These are phyloP conservation scores for Vanessa atalanta DNA, from an alignment of 1,140 invertebrate genomes.

Conservation along the genomic window DNA sequence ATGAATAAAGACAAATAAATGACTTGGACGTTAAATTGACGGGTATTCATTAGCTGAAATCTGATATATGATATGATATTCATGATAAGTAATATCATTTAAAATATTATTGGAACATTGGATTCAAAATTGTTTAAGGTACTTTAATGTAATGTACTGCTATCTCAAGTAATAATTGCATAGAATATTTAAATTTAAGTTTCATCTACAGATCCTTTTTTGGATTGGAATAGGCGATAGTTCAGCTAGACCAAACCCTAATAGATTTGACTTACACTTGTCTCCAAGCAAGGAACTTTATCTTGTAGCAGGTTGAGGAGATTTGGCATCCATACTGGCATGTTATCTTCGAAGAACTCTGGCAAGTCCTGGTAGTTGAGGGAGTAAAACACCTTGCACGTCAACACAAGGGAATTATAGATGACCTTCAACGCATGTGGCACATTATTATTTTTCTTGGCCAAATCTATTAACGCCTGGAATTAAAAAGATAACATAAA, in stretches of 20 bases:
- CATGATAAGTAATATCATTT: no score
- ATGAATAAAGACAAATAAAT: no score
- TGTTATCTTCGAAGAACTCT: conserved; percentile 99
- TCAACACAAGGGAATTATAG: conserved; percentile 92
- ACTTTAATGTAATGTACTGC: no score
- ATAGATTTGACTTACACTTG: conserved; percentile 79
- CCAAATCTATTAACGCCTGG: conserved; percentile 92
- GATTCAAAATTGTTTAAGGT: no score
- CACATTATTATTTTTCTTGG: conserved; percentile 89
- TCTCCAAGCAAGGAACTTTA: conserved; percentile 88
- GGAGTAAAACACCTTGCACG: conserved; percentile 98
- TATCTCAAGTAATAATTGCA: no score
- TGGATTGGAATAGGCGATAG: no score
- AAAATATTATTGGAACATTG: no score
- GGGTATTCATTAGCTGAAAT: no score
- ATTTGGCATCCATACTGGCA: conserved; percentile 95
- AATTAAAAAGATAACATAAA: conserved; percentile 38
- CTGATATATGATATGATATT: no score
- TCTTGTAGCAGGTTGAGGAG: conserved; percentile 90
- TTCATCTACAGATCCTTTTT: no score
- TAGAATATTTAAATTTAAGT: no score
- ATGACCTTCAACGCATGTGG: conserved; percentile 91
- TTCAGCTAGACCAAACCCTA: conserved; percentile 4
- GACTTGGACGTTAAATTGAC: no score
- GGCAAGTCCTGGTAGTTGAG: conserved; percentile 98